Percentiles rank a stretch among this genome's conserved stretches.
Evolutionary conservation across 2,113 vertebrate genomes (phyloP).

Genomic region (Emydura subglobosa): DNA sequence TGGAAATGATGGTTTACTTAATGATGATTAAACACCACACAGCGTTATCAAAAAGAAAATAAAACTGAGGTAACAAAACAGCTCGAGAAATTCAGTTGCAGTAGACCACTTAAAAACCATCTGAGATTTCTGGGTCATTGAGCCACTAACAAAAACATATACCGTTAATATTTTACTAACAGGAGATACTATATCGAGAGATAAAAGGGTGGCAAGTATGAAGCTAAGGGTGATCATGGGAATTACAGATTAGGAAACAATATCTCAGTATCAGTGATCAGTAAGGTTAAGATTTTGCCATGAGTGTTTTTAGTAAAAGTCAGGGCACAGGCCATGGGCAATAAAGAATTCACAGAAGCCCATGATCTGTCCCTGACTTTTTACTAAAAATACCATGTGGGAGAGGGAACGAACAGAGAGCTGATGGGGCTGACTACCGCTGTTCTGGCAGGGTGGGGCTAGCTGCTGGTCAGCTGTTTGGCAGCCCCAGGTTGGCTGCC

Average conservation of each 20-base stretch:
- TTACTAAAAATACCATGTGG: no score
- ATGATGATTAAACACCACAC: no score
- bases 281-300: no score
- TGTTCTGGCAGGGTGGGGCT: no score
- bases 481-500: no score
- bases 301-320: no score
- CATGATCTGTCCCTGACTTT: no score
- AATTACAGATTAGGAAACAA: not conserved
- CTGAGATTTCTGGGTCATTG: not conserved
- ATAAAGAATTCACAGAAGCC: no score
- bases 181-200: not conserved
- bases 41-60: not conserved
- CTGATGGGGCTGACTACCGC: no score
- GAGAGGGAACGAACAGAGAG: no score
- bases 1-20: not conserved
- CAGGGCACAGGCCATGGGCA: no score
- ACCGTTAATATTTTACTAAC: not conserved
- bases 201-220: not conserved
- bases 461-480: no score
- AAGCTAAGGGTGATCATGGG: not conserved
- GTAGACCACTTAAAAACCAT: not conserved
- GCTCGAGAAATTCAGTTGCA: slow-evolving; percentile 13
- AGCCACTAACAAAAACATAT: not conserved
- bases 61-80: not conserved
- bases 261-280: not conserved